Conservation (phyloP, 2,113 vertebrate genomes). For the Propithecus coquereli region DNA sequence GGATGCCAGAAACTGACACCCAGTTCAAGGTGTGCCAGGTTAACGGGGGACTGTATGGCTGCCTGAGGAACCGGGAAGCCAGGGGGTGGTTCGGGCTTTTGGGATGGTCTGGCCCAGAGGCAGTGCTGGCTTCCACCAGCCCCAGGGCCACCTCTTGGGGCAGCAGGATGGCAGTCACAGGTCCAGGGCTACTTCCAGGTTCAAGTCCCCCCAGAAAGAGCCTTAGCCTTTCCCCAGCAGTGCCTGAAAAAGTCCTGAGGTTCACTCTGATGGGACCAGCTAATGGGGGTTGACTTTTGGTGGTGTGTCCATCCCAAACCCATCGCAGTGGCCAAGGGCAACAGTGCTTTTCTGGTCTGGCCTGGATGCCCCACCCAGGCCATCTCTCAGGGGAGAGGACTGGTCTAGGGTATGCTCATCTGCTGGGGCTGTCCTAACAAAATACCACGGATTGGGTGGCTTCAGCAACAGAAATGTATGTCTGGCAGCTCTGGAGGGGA, state of each 20-base stretch:
- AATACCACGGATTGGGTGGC: not conserved
- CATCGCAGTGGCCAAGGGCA: not conserved
- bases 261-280: not conserved
- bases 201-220: not conserved
- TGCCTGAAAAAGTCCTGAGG: not conserved
- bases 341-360: not conserved
- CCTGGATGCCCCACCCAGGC: not conserved
- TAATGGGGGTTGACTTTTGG: not conserved
- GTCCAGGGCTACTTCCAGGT: not conserved
- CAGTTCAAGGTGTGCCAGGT: not conserved
- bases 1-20: not conserved
- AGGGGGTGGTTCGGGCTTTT: not conserved
- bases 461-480: not conserved
- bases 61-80: not conserved
- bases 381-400: not conserved
- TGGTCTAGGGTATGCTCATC: not conserved
- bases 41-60: not conserved
- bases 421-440: not conserved
- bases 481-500: not conserved
- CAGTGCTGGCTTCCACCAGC: not conserved
- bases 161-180: not conserved
- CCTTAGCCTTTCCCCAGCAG: not conserved
- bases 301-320: not conserved
- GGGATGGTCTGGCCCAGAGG: not conserved
- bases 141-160: not conserved